Conservation (phyloP, 2,113 vertebrate species). For the Paedocypris sp. region DNA sequence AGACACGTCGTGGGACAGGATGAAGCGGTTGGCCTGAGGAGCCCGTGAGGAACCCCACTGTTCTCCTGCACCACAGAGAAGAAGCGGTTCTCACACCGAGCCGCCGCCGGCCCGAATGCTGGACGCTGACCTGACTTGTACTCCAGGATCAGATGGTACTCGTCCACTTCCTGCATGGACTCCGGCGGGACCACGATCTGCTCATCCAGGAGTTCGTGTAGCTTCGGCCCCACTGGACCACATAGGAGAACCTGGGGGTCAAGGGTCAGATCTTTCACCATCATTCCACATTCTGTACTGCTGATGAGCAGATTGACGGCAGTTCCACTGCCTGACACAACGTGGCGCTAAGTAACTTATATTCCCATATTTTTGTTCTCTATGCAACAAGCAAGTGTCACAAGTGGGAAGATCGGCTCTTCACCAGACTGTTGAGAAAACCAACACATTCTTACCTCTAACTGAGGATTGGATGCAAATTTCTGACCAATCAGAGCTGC, state of each 20-base stretch:
- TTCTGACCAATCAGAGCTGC: constrained; percentile 96
- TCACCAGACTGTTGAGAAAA: too few species aligned
- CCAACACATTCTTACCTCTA: constrained; percentile 63
- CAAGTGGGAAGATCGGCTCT: too few species aligned
- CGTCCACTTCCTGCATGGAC: constrained; percentile 83
- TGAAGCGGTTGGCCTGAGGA: constrained; percentile 90
- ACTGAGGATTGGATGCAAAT: constrained; percentile 72
- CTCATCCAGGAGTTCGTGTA: constrained; percentile 87
- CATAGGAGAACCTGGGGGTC: constrained; percentile 81
- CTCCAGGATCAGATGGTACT: constrained; percentile 94
- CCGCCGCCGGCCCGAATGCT: too few species aligned
- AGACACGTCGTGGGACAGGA: constrained; percentile 92
- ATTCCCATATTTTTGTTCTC: too few species aligned
- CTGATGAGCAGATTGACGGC: too few species aligned
- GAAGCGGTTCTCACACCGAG: constrained; percentile 23
- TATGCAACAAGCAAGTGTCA: too few species aligned
- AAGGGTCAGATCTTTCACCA: too few species aligned
- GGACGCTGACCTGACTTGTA: constrained; percentile 79
- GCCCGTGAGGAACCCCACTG: constrained; percentile 73
- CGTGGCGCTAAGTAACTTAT: too few species aligned
- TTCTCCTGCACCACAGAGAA: constrained; percentile 66
- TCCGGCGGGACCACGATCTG: constrained; percentile 82
- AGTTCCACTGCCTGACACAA: too few species aligned
- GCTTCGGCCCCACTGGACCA: constrained; percentile 89
- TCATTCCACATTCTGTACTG: too few species aligned